Percentiles rank a stretch among this genome's conserved stretches.
Evolutionary conservation across 2,888 invertebrate species (phyloP).

Genomic region (Druceiella hillmani): DNA sequence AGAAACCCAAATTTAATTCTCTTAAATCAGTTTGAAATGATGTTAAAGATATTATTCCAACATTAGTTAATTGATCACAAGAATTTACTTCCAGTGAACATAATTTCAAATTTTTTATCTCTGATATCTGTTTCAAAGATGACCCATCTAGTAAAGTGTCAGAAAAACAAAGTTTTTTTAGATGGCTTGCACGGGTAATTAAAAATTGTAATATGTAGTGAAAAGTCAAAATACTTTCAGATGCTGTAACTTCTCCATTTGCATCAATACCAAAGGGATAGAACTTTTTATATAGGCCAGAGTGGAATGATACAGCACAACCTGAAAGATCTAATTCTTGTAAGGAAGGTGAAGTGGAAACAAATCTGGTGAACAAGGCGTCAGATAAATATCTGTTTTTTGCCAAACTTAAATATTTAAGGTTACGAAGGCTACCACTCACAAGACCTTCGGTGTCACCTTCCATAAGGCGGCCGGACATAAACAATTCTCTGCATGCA

Average conservation of each 20-base stretch:
- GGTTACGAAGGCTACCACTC: slow-evolving; percentile 41
- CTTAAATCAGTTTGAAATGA: slow-evolving; percentile 50
- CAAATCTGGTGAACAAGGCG: slow-evolving; percentile 63
- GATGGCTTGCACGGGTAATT: slow-evolving; percentile 41
- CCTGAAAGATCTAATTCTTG: slow-evolving; percentile 58
- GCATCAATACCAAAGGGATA: slow-evolving; percentile 47
- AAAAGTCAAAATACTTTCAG: slow-evolving; percentile 68
- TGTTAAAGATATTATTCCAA: slow-evolving; percentile 51
- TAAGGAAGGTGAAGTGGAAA: slow-evolving; percentile 54
- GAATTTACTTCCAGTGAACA: slow-evolving; percentile 46
- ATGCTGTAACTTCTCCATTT: slow-evolving; percentile 41
- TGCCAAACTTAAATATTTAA: slow-evolving; percentile 56
- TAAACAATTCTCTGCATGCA: slow-evolving; percentile 64
- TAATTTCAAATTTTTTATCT: slow-evolving; percentile 47
- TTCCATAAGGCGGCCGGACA: slow-evolving; percentile 66
- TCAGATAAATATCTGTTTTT: slow-evolving; percentile 70
- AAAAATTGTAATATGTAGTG: slow-evolving; percentile 58
- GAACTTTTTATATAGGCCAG: slow-evolving; percentile 60
- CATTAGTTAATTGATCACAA: slow-evolving; percentile 59
- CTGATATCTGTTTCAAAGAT: slow-evolving; percentile 51
- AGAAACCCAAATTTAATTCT: slow-evolving; percentile 58
- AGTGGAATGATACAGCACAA: slow-evolving; percentile 67
- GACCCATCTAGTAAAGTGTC: slow-evolving; percentile 62
- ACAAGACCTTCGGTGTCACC: slow-evolving; percentile 50
- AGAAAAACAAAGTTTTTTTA: slow-evolving; percentile 60